These are phyloP conservation scores for Motacilla tschutschensis DNA, from an alignment of 2,113 vertebrate genomes.

Conservation along the genomic window DNA sequence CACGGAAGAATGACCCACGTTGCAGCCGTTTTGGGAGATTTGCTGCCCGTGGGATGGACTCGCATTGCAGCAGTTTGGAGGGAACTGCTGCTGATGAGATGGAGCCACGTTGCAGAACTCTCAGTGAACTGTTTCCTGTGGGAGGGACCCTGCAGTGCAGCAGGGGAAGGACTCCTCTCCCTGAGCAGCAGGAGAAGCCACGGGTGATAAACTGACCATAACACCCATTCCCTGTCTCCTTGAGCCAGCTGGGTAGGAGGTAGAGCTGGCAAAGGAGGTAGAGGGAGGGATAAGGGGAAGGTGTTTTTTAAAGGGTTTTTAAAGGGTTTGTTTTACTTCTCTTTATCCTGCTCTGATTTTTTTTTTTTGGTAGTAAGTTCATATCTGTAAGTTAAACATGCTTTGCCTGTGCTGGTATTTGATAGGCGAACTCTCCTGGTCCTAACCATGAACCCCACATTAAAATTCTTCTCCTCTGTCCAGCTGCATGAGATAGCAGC, in stretches of 20 bases:
- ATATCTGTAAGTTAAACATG: neutral
- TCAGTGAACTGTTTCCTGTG: neutral
- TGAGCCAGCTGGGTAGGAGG: rapidly evolving
- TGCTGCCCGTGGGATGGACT: neutral
- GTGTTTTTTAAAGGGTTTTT: neutral
- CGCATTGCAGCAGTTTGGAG: rapidly evolving
- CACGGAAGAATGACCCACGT: rapidly evolving
- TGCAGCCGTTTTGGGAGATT: neutral
- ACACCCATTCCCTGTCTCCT: neutral
- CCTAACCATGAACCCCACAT: neutral
- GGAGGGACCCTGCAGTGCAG: neutral
- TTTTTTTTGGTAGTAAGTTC: neutral
- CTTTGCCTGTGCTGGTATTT: neutral
- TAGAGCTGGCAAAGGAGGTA: neutral
- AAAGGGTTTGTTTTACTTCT: neutral
- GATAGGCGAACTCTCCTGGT: neutral
- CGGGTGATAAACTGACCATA: rapidly evolving
- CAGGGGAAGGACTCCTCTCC: neutral
- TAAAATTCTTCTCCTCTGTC: neutral
- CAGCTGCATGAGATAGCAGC: neutral
- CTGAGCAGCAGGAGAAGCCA: neutral
- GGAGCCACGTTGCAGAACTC: rapidly evolving
- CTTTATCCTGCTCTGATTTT: neutral
- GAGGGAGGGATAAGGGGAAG: neutral
- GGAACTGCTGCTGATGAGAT: neutral